Conservation (phyloP, 2,113 vertebrate genomes). For the Furnarius figulus region DNA sequence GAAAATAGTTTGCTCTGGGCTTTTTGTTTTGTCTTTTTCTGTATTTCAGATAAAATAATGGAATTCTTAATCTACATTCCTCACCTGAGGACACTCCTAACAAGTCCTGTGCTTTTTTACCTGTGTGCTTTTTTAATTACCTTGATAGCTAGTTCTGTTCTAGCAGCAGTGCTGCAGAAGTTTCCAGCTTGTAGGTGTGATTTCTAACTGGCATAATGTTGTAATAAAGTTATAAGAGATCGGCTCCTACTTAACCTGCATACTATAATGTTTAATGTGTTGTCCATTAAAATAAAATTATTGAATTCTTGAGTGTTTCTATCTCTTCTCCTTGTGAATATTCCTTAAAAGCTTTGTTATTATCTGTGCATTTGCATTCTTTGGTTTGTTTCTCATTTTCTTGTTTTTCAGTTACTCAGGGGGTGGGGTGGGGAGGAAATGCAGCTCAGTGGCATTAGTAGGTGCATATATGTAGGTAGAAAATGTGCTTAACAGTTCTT, state of each 20-base stretch:
- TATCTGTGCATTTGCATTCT: not conserved
- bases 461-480: not conserved
- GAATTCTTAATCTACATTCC: not conserved
- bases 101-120: not conserved
- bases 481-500: not conserved
- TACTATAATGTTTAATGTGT: constrained; percentile 13
- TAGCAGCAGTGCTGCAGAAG: not conserved
- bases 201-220: not conserved
- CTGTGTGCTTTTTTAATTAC: not conserved
- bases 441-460: not conserved
- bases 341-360: not conserved
- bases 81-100: not conserved
- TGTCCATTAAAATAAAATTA: constrained; percentile 41
- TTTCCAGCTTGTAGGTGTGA: not conserved
- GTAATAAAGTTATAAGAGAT: constrained; percentile 11
- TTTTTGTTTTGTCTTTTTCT: constrained; percentile 14
- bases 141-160: not conserved
- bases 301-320: constrained; percentile 31
- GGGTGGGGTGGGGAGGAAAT: not conserved
- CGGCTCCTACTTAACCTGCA: not conserved
- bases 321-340: constrained; percentile 15
- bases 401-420: not conserved
- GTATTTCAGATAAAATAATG: constrained; percentile 18
- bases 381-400: not conserved
- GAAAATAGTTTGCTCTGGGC: constrained; percentile 22